A percentile compares a stretch with the other conserved stretches of the same genome.
Evolutionary conservation across 2,888 invertebrate genomes (phyloP).

Genomic region (Mantis religiosa): DNA sequence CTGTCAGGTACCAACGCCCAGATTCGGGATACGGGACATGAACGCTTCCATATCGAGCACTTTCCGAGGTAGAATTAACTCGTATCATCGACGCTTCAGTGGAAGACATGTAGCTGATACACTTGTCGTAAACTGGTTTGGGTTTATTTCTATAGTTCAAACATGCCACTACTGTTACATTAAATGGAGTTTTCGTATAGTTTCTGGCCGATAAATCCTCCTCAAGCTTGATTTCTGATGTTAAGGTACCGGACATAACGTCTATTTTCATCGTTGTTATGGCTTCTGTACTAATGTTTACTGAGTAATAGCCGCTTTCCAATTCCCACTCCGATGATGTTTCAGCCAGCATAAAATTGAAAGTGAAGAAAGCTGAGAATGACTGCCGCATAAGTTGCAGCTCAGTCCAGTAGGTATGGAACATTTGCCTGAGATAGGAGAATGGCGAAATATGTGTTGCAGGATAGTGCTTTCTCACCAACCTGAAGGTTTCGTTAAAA

Average conservation of each 20-base stretch:
- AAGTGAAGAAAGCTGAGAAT: constrained; percentile 70
- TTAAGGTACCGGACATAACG: constrained; percentile 69
- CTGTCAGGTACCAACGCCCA: constrained; percentile 75
- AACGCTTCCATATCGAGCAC: constrained; percentile 46
- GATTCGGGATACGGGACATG: constrained; percentile 79
- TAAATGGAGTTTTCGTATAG: background rate
- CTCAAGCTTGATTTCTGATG: constrained; percentile 65
- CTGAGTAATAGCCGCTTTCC: constrained; percentile 54
- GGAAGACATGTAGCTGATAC: constrained; percentile 32
- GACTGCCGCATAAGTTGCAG: constrained; percentile 54
- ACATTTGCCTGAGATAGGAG: background rate
- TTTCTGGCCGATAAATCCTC: constrained; percentile 47
- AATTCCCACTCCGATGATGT: constrained; percentile 49
- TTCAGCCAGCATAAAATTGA: constrained; percentile 66
- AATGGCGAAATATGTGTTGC: background rate
- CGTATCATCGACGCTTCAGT: constrained; percentile 19
- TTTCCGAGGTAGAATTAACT: constrained; percentile 43
- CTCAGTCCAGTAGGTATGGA: constrained; percentile 24
- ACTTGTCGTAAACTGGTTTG: constrained; percentile 13
- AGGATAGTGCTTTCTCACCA: background rate
- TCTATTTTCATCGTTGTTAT: constrained; percentile 65
- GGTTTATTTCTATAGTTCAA: constrained; percentile 7
- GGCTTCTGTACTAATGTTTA: constrained; percentile 64
- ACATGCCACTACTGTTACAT: constrained; percentile 35
- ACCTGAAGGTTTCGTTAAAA: background rate